Conservation (phyloP, 2,797 vertebrate species). For the Chiloscyllium punctatum region DNA sequence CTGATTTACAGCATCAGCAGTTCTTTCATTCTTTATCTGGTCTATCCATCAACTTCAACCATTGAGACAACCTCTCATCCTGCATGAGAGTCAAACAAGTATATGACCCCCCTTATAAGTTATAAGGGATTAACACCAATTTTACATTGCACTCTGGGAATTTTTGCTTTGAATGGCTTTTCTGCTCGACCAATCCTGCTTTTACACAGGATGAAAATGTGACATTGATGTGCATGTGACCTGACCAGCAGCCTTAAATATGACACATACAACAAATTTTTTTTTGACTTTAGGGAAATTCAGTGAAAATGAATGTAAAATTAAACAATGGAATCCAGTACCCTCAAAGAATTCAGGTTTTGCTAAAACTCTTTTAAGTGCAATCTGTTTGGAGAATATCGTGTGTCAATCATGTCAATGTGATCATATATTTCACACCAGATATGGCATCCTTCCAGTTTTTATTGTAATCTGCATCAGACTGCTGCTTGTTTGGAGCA, state of each 20-base stretch:
- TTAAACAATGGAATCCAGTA: not conserved
- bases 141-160: not conserved
- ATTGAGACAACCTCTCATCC: too few species aligned
- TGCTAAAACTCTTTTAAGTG: not conserved
- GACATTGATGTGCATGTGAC: not conserved
- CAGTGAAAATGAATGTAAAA: not conserved
- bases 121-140: not conserved
- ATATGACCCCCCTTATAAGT: not conserved
- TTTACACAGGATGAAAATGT: not conserved
- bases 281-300: not conserved
- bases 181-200: not conserved
- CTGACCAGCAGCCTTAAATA: not conserved
- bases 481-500: not conserved
- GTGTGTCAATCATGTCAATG: not conserved
- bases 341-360: not conserved
- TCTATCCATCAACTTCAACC: too few species aligned
- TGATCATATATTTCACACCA: slow-evolving; percentile 14
- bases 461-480: not conserved
- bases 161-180: not conserved
- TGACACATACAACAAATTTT: not conserved
- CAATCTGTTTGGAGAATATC: not conserved
- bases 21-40: too few species aligned
- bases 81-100: not conserved
- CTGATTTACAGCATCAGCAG: too few species aligned
- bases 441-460: not conserved